Base-by-base conservation (phyloP, 2,797 vertebrate genomes). In the Bovichtus diacanthus region DNA sequence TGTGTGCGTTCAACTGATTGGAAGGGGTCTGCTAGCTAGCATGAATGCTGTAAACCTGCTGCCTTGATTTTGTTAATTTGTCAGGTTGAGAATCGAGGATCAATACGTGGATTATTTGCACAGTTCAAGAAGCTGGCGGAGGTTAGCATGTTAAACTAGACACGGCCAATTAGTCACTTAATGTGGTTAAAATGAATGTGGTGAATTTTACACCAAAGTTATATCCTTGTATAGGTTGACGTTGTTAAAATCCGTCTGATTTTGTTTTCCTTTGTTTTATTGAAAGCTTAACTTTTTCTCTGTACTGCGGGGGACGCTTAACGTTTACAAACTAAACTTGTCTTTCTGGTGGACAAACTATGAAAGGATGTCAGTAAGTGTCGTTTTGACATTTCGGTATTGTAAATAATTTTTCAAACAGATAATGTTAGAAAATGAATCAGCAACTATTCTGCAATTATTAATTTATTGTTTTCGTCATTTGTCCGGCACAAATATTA, bases 31-130 rank as follows among this genome's bases (percentile, higher is more conserved):
- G 62, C 71, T 72, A 34, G 80, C 84, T 82, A 82, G 77, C 80
- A 77, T 82, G 74, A 82, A 51, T 60, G 70, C 76, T 73, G 61
- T 85, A 62, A 50, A 69, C 27, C 49, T 49, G 43, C 75, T 59
- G 61, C 67, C 74, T 82, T 76, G 70, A 90, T 91, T 90, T 88
- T 85, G 87, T 91, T 92, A 31, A 88, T 92, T 87, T 90, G 79
- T 86, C 73, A 67, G 50, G 60, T 82, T 80, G 71, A 71, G 47
- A 77, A 51, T 51, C 12, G 51, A 63, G 62, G 68, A 90, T 92
- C 90, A 79, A 89, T 92, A 15, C 51, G 75, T 56, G 71, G 79
- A 89, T 88, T 88, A 92, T 91, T 86, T 82, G 27, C 79, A 74
- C 68, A 61, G 76, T 86, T 85, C 46, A 81, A 83, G 69, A 74